A percentile compares a stretch with the other conserved stretches of the same genome.
phyloP scores from a whole-genome alignment of 1,140 invertebrate species.

The Aphidius gifuensis region DNA sequence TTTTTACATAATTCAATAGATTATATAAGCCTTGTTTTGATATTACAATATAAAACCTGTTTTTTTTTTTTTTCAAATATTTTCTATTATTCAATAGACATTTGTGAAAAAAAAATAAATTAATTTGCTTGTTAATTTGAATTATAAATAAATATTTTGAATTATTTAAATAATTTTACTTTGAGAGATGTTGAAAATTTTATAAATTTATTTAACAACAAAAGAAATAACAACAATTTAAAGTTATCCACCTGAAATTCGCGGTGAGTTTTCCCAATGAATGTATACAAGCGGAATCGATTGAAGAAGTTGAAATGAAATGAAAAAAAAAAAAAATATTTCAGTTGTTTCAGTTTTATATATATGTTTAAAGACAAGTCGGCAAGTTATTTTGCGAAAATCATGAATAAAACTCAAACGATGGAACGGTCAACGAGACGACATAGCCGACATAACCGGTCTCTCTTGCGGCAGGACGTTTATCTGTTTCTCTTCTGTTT shows the following conservation, averaged over 20 bases:
- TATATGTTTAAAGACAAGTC: neutral
- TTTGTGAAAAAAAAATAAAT: no score
- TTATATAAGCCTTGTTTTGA: no score
- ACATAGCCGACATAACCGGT: slow-evolving; percentile 28
- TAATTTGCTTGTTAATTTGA: no score
- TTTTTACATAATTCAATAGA: no score
- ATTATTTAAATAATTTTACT: no score
- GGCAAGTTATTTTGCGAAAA: slow-evolving; percentile 26
- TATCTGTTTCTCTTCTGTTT: slow-evolving; percentile 15
- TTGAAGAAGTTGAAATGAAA: neutral
- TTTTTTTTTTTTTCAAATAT: no score
- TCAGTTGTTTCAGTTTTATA: neutral
- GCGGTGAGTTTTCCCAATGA: slow-evolving; percentile 10
- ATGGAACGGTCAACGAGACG: slow-evolving; percentile 28
- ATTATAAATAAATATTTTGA: no score
- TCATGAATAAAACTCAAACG: slow-evolving; percentile 31
- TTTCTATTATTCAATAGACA: no score
- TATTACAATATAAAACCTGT: no score
- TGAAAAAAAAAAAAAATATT: neutral
- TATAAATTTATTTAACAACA: neutral
- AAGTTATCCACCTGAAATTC: neutral
- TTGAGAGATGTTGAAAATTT: no score
- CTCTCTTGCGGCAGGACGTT: slow-evolving; percentile 15
- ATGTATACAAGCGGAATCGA: no score
- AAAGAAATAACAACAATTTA: neutral